Percentiles rank a stretch among this genome's conserved stretches.
Conservation (phyloP, 2,113 vertebrate genomes). For the Arvicanthis niloticus region DNA sequence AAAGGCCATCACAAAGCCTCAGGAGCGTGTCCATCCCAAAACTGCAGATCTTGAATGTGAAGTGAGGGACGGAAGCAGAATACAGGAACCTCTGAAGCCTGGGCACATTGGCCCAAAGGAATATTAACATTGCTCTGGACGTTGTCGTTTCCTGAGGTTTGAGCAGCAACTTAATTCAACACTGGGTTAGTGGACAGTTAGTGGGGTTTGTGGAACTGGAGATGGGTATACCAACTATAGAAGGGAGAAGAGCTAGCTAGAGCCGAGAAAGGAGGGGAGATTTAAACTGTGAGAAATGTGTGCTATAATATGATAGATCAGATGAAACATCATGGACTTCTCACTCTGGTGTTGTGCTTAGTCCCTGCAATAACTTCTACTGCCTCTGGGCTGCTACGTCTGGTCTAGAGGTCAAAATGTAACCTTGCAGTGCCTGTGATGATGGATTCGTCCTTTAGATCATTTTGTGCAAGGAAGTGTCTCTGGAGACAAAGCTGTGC, state of each 20-base stretch:
- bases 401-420: background rate
- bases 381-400: background rate
- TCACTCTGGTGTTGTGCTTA: background rate
- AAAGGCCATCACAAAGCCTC: slow-evolving; percentile 20
- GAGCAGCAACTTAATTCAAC: slow-evolving; percentile 65
- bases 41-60: slow-evolving; percentile 19
- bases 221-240: slow-evolving; percentile 19
- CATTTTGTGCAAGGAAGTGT: background rate
- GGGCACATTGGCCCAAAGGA: slow-evolving; percentile 51
- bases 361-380: background rate
- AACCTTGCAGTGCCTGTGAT: background rate
- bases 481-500: background rate
- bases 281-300: background rate
- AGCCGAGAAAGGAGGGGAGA: background rate
- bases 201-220: slow-evolving; percentile 49
- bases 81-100: background rate
- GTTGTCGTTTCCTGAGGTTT: slow-evolving; percentile 59
- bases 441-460: background rate
- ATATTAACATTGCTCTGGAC: slow-evolving; percentile 64
- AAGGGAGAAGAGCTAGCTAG: slow-evolving; percentile 2
- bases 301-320: background rate
- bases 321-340: background rate
- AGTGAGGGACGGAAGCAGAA: slow-evolving; percentile 19
- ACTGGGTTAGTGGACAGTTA: slow-evolving; percentile 66
- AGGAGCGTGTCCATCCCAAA: background rate